These are phyloP conservation scores for Oryzias javanicus DNA, from an alignment of 2,113 vertebrate genomes.

Conservation along the genomic window DNA sequence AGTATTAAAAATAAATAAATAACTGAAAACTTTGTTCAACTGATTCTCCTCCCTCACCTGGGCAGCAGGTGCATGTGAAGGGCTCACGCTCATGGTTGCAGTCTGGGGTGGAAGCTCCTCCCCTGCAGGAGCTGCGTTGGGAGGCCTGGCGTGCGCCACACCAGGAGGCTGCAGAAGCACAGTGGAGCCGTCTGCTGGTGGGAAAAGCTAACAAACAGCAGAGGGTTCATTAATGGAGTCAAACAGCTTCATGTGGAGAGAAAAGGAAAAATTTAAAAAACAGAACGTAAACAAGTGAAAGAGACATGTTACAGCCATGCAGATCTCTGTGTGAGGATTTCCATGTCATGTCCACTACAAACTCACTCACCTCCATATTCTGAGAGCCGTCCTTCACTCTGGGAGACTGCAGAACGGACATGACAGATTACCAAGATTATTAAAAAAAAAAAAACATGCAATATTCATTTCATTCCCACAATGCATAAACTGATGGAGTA, in stretches of 20 bases:
- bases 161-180: constrained; percentile 79
- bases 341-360: constrained; percentile 57
- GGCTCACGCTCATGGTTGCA: constrained; percentile 68
- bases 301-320: constrained; percentile 48
- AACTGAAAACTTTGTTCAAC: no score
- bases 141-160: constrained; percentile 74
- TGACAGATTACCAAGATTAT: constrained; percentile 72
- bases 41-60: constrained; percentile 43
- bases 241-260: background rate
- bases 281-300: background rate
- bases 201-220: constrained; percentile 56
- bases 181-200: constrained; percentile 56
- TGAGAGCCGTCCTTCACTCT: constrained; percentile 92
- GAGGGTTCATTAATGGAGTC: constrained; percentile 6
- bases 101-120: constrained; percentile 73
- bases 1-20: no score
- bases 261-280: background rate
- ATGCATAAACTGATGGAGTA: constrained; percentile 22
- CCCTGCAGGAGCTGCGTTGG: constrained; percentile 79
- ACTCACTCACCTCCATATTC: constrained; percentile 86
- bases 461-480: constrained; percentile 31
- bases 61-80: constrained; percentile 67
- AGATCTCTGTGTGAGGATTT: constrained; percentile 39
- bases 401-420: constrained; percentile 86
- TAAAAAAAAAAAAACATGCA: constrained; percentile 61